Conservation (phyloP, 2,888 invertebrate species). For the Choristoneura rosaceana region DNA sequence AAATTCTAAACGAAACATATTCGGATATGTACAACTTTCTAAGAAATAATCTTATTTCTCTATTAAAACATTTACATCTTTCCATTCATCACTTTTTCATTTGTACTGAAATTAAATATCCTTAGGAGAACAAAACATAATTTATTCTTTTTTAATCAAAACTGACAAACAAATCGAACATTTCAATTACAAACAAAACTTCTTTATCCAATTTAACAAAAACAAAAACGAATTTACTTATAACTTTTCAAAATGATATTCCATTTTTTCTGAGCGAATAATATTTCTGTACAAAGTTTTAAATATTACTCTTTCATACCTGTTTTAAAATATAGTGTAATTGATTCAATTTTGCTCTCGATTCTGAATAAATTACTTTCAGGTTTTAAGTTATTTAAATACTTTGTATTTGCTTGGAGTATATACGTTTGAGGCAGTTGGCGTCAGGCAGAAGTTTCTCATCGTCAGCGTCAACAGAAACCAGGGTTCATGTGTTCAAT, state of each 20-base stretch:
- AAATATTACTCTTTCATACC: neutral
- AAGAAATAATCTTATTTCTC: neutral
- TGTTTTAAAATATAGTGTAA: too few species aligned
- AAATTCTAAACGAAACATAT: neutral
- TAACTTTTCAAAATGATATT: constrained; percentile 5
- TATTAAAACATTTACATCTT: neutral
- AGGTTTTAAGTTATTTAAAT: too few species aligned
- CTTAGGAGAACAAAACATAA: neutral
- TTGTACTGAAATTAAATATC: neutral
- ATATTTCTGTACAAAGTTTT: neutral
- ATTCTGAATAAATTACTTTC: too few species aligned
- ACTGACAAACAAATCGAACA: constrained; percentile 5
- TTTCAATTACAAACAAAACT: constrained; percentile 4
- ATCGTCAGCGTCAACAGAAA: too few species aligned
- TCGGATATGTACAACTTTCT: neutral
- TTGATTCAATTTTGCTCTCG: too few species aligned
- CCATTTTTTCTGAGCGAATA: constrained; percentile 2
- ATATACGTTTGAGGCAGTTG: too few species aligned
- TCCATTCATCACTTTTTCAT: neutral
- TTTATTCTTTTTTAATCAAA: neutral
- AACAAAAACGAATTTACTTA: neutral
- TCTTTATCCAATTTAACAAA: neutral
- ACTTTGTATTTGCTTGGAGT: too few species aligned
- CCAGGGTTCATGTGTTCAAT: too few species aligned
- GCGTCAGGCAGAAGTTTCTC: too few species aligned